Base-by-base conservation (phyloP, 2,113 vertebrate genomes). In the Pollimyrus isidori region DNA sequence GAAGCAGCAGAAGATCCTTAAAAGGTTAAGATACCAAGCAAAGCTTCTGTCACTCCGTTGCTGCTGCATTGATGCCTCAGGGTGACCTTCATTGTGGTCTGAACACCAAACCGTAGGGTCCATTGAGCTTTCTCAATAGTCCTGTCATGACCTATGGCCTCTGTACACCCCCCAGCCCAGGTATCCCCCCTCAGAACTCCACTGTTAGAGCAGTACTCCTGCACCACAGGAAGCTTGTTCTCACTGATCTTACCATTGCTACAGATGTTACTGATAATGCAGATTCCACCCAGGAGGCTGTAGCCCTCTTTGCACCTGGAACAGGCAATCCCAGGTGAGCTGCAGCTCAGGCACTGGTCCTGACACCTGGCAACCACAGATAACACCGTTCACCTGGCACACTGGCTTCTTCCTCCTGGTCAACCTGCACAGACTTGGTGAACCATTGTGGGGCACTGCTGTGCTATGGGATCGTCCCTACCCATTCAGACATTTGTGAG, bases 191-290 rank as follows among this genome's bases (percentile, higher is more conserved):
- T 11, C 26, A 19, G 48, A 23, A 39, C 7, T 39, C 30, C 85
- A 30, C 13, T 87, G 49, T 30, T 17, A 10, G 30, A 65, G 65
- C 42, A 87, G 35, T 11, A 56, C 45, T 15, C 76, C 58, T 88
- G n/a, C 23, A 42, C 19, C 11, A 15, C 48, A 7, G 11, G 23
- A 65, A 45, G 23, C 35, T 17, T 45, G 50, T 3, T 35, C 48
- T 53, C 11, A n/a, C 30, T 53, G 26, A 30, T 88, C 97, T 95
- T 93, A 98, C 98, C 97, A 0, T 99, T 97, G 93, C 94, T 97
- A 93, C 98, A 99, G 1, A 96, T 97, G 89, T 97, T 95, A 3
- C 96, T 97, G 19, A 95, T 91, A 15, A 98, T 91, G 69, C 98
- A 99, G 0, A 95, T 96, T 82, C 93, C 93, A 1, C 96, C 93